Conservation (phyloP, 2,888 invertebrate genomes). For the Amphipyra tragopoginis region DNA sequence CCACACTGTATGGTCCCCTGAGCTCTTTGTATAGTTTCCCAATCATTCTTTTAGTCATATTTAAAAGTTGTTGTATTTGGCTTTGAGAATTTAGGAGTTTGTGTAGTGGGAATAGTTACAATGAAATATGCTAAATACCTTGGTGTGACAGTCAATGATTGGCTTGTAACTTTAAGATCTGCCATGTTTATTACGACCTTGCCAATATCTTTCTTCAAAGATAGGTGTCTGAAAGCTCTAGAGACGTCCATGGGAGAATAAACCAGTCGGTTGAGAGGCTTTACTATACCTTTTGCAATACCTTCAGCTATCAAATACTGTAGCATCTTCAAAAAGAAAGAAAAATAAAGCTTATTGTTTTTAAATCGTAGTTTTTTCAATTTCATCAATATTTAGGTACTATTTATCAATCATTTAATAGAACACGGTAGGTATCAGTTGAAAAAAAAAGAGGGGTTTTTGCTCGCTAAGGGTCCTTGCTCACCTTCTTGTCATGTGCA, state of each 20-base stretch:
- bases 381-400: too few relatives aligned
- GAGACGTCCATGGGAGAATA: conserved; percentile 92
- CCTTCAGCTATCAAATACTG: conserved; percentile 90
- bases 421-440: too few relatives aligned
- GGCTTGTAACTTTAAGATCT: conserved; percentile 45
- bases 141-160: conserved; percentile 58
- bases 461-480: too few relatives aligned
- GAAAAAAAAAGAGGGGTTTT: too few relatives aligned
- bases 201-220: conserved; percentile 91
- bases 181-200: conserved; percentile 67
- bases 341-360: neutral
- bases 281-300: conserved; percentile 91
- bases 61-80: too few relatives aligned
- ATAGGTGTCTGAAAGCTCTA: conserved; percentile 91
- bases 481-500: conserved; percentile 63
- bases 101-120: neutral
- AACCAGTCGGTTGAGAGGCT: conserved; percentile 91
- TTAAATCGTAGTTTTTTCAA: too few relatives aligned
- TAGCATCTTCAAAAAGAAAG: conserved; percentile 74
- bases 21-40: too few relatives aligned
- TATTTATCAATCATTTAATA: too few relatives aligned
- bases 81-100: too few relatives aligned
- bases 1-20: too few relatives aligned
- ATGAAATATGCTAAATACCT: conserved; percentile 55
- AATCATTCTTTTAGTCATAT: too few relatives aligned